Conservation (phyloP, 2,888 invertebrate genomes). For the Xylota sylvarum region DNA sequence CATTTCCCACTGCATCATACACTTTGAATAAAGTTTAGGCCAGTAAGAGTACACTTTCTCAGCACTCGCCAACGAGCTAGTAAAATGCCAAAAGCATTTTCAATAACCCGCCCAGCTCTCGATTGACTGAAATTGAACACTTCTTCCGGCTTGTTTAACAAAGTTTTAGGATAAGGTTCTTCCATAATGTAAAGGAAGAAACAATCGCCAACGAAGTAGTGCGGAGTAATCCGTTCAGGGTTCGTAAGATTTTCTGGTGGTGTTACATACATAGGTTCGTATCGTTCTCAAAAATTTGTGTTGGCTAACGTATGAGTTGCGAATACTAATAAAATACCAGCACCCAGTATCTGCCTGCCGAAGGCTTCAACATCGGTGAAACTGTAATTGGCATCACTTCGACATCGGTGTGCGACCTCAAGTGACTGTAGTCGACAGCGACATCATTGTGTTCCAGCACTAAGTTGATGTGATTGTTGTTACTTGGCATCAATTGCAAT, state of each 20-base stretch:
- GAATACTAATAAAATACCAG: too few species aligned
- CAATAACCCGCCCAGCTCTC: not conserved
- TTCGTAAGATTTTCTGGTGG: slow-evolving; percentile 15
- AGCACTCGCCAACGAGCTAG: slow-evolving; percentile 9
- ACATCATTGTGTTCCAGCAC: too few species aligned
- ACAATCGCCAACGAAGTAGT: slow-evolving; percentile 47
- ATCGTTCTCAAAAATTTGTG: slow-evolving; percentile 6
- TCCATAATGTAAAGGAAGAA: slow-evolving; percentile 33
- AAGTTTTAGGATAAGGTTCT: slow-evolving; percentile 22
- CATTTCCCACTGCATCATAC: too few species aligned
- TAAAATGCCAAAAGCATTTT: slow-evolving; percentile 25
- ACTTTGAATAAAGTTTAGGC: not conserved
- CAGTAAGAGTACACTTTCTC: slow-evolving; percentile 5
- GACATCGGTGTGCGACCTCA: too few species aligned
- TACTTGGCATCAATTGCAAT: too few species aligned
- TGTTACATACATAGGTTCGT: slow-evolving; percentile 2
- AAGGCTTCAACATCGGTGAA: too few species aligned
- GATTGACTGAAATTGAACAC: slow-evolving; percentile 23
- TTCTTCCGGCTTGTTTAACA: not conserved
- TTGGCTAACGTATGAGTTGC: too few species aligned
- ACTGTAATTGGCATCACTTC: too few species aligned
- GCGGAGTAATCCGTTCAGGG: slow-evolving; percentile 8
- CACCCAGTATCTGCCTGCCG: too few species aligned
- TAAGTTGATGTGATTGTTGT: too few species aligned
- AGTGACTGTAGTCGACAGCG: too few species aligned